A percentile compares a stretch with the other conserved stretches of the same genome.
phyloP scores from a whole-genome alignment of 2,113 vertebrate species.

The Sylvilagus bachmani region DNA sequence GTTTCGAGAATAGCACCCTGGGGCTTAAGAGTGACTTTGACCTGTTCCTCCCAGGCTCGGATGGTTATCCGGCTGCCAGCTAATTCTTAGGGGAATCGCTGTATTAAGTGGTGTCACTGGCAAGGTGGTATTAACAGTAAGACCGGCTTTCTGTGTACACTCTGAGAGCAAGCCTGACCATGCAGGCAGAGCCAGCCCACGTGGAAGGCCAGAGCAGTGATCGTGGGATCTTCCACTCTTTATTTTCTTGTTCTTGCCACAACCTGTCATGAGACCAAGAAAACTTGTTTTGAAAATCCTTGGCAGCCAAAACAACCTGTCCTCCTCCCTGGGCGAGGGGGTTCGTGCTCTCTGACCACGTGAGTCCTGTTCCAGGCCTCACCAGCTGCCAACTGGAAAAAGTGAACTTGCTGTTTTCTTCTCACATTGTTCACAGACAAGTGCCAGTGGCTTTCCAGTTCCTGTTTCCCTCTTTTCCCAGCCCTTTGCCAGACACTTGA shows the following conservation, averaged over 20 bases:
- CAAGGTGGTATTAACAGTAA: slow-evolving; percentile 71
- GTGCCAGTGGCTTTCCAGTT: slow-evolving; percentile 1
- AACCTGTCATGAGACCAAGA: slow-evolving; percentile 87
- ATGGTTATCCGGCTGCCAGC: slow-evolving; percentile 80
- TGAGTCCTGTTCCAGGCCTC: slow-evolving; percentile 69
- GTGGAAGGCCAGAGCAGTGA: slow-evolving; percentile 66
- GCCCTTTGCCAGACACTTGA: slow-evolving; percentile 63
- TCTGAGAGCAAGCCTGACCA: slow-evolving; percentile 64
- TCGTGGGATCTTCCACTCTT: slow-evolving; percentile 80
- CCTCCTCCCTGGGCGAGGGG: slow-evolving; percentile 77
- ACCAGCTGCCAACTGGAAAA: slow-evolving; percentile 79
- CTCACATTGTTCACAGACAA: slow-evolving; percentile 56
- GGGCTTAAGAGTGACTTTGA: slow-evolving; percentile 81
- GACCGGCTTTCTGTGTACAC: slow-evolving; percentile 75
- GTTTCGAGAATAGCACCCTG: slow-evolving; percentile 65
- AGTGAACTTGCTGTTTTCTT: slow-evolving; percentile 65
- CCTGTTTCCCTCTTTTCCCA: slow-evolving; percentile 20
- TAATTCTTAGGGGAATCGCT: slow-evolving; percentile 77
- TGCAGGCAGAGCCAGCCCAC: slow-evolving; percentile 77
- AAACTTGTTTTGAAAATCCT: slow-evolving; percentile 90
- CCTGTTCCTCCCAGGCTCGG: slow-evolving; percentile 79
- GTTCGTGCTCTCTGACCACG: slow-evolving; percentile 77
- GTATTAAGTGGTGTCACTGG: slow-evolving; percentile 80
- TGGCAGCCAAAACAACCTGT: slow-evolving; percentile 87
- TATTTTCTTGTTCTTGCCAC: slow-evolving; percentile 86